Evolutionary conservation across 2,888 invertebrate genomes (phyloP).

Genomic region (Noctua pronuba): DNA sequence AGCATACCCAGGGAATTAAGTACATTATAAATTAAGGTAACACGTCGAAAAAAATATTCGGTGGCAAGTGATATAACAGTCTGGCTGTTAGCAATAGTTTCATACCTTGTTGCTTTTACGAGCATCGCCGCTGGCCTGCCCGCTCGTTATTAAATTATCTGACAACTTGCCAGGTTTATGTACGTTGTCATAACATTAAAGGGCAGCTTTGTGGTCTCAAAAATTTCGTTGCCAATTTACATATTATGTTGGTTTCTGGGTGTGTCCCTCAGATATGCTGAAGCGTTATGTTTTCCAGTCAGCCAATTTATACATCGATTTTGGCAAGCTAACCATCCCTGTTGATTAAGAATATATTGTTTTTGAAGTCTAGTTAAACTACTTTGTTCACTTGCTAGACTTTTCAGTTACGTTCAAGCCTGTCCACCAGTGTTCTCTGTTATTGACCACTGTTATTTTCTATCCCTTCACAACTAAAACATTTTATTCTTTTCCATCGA

Average conservation of each 20-base stretch:
- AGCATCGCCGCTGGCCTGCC: slow-evolving; percentile 42
- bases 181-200: slow-evolving; percentile 51
- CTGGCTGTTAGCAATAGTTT: slow-evolving; percentile 59
- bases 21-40: slow-evolving; percentile 22
- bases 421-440: background rate
- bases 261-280: slow-evolving; percentile 19
- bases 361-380: background rate
- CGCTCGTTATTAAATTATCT: slow-evolving; percentile 67
- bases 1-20: slow-evolving; percentile 3
- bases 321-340: background rate
- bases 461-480: too few species aligned
- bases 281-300: background rate
- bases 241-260: slow-evolving; percentile 11
- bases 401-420: background rate
- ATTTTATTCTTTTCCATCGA: background rate
- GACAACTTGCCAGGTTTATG: slow-evolving; percentile 66
- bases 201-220: slow-evolving; percentile 49
- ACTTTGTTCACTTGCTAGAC: background rate
- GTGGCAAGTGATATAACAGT: slow-evolving; percentile 42
- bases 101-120: slow-evolving; percentile 68
- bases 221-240: slow-evolving; percentile 45
- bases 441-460: slow-evolving; percentile 10
- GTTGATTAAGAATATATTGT: background rate
- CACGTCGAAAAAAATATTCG: slow-evolving; percentile 28
- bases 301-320: slow-evolving; percentile 11